These are phyloP conservation scores for Pristis pectinata DNA, from an alignment of 2,797 vertebrate genomes.

Conservation along the genomic window DNA sequence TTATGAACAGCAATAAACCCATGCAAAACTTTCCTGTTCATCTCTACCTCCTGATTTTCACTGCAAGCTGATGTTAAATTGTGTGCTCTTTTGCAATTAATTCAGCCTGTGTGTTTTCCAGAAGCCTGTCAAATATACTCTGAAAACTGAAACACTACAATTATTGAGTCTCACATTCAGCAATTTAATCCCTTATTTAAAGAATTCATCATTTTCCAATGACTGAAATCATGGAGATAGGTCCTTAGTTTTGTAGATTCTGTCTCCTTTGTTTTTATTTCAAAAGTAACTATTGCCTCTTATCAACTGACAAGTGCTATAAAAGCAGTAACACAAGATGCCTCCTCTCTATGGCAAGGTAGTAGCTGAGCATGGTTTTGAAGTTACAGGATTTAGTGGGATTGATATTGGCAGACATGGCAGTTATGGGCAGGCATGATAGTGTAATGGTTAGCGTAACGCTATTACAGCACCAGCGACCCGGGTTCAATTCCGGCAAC, in stretches of 20 bases:
- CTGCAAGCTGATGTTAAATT: background rate
- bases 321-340: background rate
- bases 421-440: no score
- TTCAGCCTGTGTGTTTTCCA: background rate
- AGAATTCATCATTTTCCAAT: background rate
- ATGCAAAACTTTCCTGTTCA: background rate
- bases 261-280: background rate
- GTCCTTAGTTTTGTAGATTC: background rate
- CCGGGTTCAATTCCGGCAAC: no score
- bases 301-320: background rate
- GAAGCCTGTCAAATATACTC: background rate
- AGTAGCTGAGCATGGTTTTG: background rate
- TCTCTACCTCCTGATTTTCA: background rate
- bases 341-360: background rate
- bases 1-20: background rate
- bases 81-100: no score
- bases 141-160: background rate
- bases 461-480: no score
- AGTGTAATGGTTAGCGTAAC: no score
- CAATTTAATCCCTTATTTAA: background rate
- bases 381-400: background rate
- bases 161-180: background rate
- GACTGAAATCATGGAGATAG: background rate
- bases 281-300: background rate
- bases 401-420: no score